Evolutionary conservation across 2,888 invertebrate genomes (phyloP).

Genomic region (Eupsilia transversa): DNA sequence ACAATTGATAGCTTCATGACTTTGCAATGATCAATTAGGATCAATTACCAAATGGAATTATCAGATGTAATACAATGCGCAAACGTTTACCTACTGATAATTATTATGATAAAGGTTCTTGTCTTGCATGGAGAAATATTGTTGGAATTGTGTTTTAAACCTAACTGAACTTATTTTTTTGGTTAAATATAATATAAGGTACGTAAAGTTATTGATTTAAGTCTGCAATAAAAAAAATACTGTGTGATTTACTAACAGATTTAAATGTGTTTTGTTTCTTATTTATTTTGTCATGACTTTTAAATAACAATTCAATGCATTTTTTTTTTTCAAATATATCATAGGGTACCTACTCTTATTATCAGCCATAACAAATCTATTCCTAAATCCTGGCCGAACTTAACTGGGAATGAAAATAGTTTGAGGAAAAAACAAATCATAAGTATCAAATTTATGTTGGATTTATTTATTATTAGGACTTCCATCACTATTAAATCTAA

Average conservation of each 20-base stretch:
- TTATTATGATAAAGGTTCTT: slow-evolving; percentile 15
- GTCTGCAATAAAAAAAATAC: no score
- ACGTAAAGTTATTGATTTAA: not conserved
- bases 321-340: not conserved
- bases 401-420: not conserved
- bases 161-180: not conserved
- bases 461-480: not conserved
- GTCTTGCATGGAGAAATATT: not conserved
- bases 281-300: not conserved
- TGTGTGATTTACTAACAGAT: not conserved
- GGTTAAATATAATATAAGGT: not conserved
- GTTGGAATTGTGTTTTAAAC: slow-evolving; percentile 4
- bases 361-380: not conserved
- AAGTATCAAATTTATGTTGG: not conserved
- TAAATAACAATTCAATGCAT: not conserved
- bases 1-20: slow-evolving; percentile 47
- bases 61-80: slow-evolving; percentile 6
- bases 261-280: not conserved
- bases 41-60: slow-evolving; percentile 54
- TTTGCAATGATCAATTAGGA: slow-evolving; percentile 65
- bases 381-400: not conserved
- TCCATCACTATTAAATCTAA: not conserved
- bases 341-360: not conserved
- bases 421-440: not conserved
- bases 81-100: slow-evolving; percentile 30